Evolutionary conservation across 2,888 invertebrate species (phyloP).

Genomic region (Uloborus plumipes): DNA sequence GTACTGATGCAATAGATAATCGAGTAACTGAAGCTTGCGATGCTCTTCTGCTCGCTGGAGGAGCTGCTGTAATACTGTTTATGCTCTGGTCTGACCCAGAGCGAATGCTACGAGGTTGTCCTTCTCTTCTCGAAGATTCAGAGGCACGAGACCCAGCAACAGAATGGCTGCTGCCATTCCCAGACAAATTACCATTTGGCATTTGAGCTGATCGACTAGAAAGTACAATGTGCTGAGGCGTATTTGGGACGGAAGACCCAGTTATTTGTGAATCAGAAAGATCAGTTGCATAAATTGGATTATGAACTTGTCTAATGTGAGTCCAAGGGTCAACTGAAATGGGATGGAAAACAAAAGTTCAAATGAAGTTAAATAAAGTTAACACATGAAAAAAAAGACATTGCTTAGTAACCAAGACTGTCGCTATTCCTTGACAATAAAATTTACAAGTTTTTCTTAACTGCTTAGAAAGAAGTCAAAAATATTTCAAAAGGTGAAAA

Average conservation of each 20-base stretch:
- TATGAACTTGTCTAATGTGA: conserved; percentile 66
- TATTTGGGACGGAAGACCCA: conserved; percentile 59
- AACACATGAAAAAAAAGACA: background rate
- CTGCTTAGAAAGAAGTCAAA: too few species aligned
- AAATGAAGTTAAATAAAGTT: background rate
- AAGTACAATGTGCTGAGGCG: conserved; percentile 58
- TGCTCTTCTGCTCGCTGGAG: conserved; percentile 33
- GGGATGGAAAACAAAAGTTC: background rate
- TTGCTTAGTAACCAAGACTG: too few species aligned
- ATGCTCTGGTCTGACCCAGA: conserved; percentile 61
- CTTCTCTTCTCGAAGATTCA: conserved; percentile 30
- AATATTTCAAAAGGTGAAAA: too few species aligned
- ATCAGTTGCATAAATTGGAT: conserved; percentile 64
- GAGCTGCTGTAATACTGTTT: conserved; percentile 46
- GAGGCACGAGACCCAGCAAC: conserved; percentile 19
- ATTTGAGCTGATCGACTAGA: conserved; percentile 60
- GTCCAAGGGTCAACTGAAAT: conserved; percentile 65
- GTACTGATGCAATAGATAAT: conserved; percentile 31
- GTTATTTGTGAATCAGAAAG: conserved; percentile 55
- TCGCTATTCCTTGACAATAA: too few species aligned
- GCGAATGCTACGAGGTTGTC: conserved; percentile 32
- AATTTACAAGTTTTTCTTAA: too few species aligned
- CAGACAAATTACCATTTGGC: conserved; percentile 63
- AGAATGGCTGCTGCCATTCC: conserved; percentile 41
- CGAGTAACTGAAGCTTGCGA: conserved; percentile 43